A percentile compares a stretch with the other conserved stretches of the same genome.
These are phyloP conservation scores for Spongilla lacustris DNA, from an alignment of 37 sponge, comb jelly and placozoan species.

Conservation along the genomic window DNA sequence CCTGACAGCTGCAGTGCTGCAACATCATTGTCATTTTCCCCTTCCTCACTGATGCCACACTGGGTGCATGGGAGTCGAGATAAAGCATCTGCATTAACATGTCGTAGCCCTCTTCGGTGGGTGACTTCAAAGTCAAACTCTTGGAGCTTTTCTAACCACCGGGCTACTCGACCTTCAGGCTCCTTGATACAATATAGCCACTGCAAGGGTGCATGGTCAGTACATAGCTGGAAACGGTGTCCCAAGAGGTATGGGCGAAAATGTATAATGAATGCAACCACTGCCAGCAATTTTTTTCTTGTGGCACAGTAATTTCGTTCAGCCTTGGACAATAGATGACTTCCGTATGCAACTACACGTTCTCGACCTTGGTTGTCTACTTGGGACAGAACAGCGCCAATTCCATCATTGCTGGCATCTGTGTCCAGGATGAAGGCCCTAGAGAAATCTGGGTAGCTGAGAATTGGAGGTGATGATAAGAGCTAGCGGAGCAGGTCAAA, in stretches of 20 bases:
- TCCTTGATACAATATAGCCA: no score
- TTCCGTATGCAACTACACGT: slow-evolving; percentile 33
- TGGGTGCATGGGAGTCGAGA: slow-evolving; percentile 37
- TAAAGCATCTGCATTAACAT: slow-evolving; percentile 47
- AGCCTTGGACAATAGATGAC: slow-evolving; percentile 10
- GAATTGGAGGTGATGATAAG: slow-evolving; percentile 5
- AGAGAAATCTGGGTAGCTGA: slow-evolving; percentile 28
- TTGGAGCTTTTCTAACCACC: slow-evolving; percentile 3
- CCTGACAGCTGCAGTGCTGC: no score
- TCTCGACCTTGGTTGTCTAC: slow-evolving; percentile 20
- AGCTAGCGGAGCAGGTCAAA: slow-evolving; percentile 1
- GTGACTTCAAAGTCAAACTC: slow-evolving; percentile 39
- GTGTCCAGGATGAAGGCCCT: slow-evolving; percentile 7
- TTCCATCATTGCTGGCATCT: slow-evolving; percentile 43
- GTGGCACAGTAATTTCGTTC: slow-evolving; percentile 35
- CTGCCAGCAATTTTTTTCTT: slow-evolving; percentile 28
- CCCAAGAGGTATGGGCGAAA: slow-evolving; percentile 16
- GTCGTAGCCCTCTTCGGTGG: slow-evolving; percentile 21
- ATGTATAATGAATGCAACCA: slow-evolving; percentile 18
- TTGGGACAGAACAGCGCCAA: slow-evolving; percentile 52
- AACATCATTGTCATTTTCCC: no score
- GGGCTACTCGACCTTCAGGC: no score
- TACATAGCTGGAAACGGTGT: slow-evolving; percentile 1
- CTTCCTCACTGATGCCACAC: slow-evolving; percentile 13
- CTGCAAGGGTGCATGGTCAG: slow-evolving; percentile 20